phyloP scores from a whole-genome alignment of 1,140 invertebrate genomes.

The Triops cancriformis region DNA sequence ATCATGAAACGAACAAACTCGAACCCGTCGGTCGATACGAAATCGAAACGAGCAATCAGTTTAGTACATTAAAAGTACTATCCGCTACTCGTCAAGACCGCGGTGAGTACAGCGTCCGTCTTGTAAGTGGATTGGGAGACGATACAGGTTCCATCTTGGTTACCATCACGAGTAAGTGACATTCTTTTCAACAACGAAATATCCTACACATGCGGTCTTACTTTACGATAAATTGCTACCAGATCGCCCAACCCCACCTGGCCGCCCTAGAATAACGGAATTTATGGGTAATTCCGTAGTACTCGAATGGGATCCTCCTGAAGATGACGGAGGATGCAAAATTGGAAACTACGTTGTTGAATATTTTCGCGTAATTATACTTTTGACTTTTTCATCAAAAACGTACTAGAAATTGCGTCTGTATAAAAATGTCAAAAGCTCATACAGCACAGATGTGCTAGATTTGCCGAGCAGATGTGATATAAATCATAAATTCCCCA shows the following conservation, averaged over 20 bases:
- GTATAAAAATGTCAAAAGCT: too few species aligned
- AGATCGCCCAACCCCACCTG: conserved; percentile 76
- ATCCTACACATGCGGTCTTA: background rate
- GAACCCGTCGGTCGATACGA: conserved; percentile 51
- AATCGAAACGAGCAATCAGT: conserved; percentile 53
- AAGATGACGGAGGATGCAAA: conserved; percentile 86
- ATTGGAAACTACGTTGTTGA: conserved; percentile 87
- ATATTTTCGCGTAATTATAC: conserved; percentile 64
- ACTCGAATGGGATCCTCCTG: conserved; percentile 77
- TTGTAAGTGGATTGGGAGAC: conserved; percentile 70
- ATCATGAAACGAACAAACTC: conserved; percentile 66
- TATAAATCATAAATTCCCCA: too few species aligned
- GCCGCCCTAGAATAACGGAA: conserved; percentile 62
- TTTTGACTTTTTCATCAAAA: background rate
- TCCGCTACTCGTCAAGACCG: conserved; percentile 63
- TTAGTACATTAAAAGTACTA: conserved; percentile 60
- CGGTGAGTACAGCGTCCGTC: conserved; percentile 74
- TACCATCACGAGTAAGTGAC: conserved; percentile 62
- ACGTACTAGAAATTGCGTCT: too few species aligned
- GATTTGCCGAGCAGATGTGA: too few species aligned
- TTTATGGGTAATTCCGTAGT: conserved; percentile 70
- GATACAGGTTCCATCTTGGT: conserved; percentile 69
- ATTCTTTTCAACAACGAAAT: background rate
- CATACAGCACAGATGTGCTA: too few species aligned
- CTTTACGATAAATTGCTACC: conserved; percentile 21